Base-by-base conservation (phyloP, 92 coral and sea anemone species). In the Porites cylindrica region DNA sequence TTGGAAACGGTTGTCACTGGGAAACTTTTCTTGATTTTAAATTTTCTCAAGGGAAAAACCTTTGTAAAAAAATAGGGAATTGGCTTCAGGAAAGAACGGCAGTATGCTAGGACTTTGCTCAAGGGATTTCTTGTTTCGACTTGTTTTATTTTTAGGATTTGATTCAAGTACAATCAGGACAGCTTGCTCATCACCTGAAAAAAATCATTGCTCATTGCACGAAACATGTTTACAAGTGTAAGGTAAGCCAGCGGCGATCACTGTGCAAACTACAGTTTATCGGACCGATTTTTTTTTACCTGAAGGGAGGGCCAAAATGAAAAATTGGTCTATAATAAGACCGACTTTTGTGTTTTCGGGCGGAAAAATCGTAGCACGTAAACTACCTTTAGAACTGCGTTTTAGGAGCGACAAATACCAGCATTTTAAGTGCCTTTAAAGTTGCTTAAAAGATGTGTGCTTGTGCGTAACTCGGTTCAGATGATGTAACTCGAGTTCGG, bases 161-260 rank as follows among this genome's bases (percentile, higher is more conserved):
- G 85, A 91, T 95, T 23, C 99, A 97, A 82, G 96, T 94, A 9
- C 91, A 92, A 62, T 93, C 99, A 67, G 99, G 99, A 6, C 99
- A 97, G 85, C 88, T 97, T 38, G 97, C 96, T 13, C 99, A 97
- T 21, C 99, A 97, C 83, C 91, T 97, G 66, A 97, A 95, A 91
- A 97, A 97, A 79, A 85, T 97, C 78, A 93, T 97, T 73, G 88
- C 98, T 8, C 94, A 90, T 80, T 97, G 99, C 70, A 92, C 92
- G 47, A 97, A 97, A 75, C 99, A 97, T 92, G 99, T 97, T 17
- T 97, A 97, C 81, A 90, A 88, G 76, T 97, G 99, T 82, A 92
- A 95, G 97, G 99, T 97, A 69, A 70, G 66, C 21, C 16, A 38
- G 47, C 7, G 7, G 7, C n/a, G 8, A 0, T 51, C 17, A 17